Base-by-base conservation (phyloP, 2,888 invertebrate genomes). In the Myopa tessellatipennis region DNA sequence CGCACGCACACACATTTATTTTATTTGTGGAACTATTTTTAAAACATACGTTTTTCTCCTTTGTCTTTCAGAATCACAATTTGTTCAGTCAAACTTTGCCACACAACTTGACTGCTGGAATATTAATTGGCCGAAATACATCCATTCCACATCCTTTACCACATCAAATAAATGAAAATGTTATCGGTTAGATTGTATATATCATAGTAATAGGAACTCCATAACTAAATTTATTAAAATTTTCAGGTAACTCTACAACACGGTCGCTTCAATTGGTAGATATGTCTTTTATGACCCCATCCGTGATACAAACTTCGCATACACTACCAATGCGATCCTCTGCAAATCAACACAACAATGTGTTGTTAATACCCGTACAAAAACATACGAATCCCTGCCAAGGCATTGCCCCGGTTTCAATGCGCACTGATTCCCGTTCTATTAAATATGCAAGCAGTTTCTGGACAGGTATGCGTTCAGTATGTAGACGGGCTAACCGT, bases 71-170 rank as follows among this genome's bases (percentile, higher is more conserved):
- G 85, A 85, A 85, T 79, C 80, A 83, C 52, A 85, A 85, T 80
- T 84, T 82, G 80, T 85, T 85, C 74, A 85, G 83, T 82, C 88
- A 88, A 73, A 88, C 87, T 18, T 80, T 89, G 82, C 88, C 87
- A 26, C 83, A 85, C 71, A 84, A 84, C 63, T 73, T 82, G 55
- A 82, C 82, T 18, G 70, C 77, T 70, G 74, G 79, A 74, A 76
- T 72, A 18, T 36, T 65, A 50, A 71, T 73, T 36, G 50, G 68
- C 34, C 65, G 89, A 77, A 89, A 90, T 82, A 88, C 89, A 77
- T 88, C 90, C 80, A 87, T 90, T 82, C 87, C 90, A 82, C 91
- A 89, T 88, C 91, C 88, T 85, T 86, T 86, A 82, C 90, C 87
- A 79, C 89, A 89, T 82, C 87, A 88, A 81, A 84, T 88, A 77